These are phyloP conservation scores for Miichthys miiuy DNA, from an alignment of 2,797 vertebrate species.

Conservation along the genomic window DNA sequence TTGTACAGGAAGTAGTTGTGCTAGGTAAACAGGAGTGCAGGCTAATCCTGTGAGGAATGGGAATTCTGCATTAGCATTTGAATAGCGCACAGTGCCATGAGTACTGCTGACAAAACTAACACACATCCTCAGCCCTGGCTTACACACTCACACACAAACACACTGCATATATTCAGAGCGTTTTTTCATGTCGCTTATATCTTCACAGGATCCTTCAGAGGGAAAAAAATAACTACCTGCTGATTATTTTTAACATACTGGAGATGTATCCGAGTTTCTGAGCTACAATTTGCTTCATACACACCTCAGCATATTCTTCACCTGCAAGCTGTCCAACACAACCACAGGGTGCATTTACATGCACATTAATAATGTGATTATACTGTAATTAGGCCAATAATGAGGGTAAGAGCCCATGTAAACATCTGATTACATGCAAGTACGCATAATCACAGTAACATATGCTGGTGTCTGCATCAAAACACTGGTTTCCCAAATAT, in stretches of 20 bases:
- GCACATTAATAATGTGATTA: conserved; percentile 43
- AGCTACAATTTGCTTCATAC: neutral
- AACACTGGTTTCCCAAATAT: neutral
- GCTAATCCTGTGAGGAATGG: conserved; percentile 60
- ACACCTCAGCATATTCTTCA: conserved; percentile 14
- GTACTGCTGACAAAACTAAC: conserved; percentile 46
- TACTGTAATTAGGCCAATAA: conserved; percentile 44
- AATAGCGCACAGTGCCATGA: conserved; percentile 43
- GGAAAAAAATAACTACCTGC: conserved; percentile 16
- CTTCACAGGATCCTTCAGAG: conserved; percentile 1
- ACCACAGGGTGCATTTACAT: conserved; percentile 23
- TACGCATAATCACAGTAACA: neutral
- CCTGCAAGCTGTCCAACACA: conserved; percentile 19
- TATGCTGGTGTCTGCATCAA: neutral
- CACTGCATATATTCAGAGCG: conserved; percentile 4
- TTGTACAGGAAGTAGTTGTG: conserved; percentile 44
- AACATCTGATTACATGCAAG: conserved; percentile 46
- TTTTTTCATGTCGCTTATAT: neutral
- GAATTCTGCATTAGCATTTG: conserved; percentile 63
- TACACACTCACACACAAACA: conserved; percentile 16
- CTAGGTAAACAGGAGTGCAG: conserved; percentile 63
- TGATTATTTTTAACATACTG: conserved; percentile 6
- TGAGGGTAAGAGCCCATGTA: conserved; percentile 43
- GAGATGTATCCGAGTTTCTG: neutral
- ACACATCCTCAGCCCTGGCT: conserved; percentile 26